Base-by-base conservation (phyloP, 1,140 invertebrate genomes). In the Meloidogyne exigua region DNA sequence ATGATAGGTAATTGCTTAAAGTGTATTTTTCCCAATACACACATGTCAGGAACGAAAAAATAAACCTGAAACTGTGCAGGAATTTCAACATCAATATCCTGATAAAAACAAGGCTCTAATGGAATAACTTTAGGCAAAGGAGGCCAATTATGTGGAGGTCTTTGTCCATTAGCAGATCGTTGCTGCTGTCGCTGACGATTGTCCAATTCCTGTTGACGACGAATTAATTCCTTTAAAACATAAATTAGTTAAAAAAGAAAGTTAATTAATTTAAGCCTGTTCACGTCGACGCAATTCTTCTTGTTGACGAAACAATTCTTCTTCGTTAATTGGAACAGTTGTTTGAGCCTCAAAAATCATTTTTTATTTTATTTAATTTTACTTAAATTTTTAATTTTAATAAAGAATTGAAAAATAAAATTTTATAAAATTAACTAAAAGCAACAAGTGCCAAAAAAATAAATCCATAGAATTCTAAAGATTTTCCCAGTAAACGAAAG, bases 11-110 rank as follows among this genome's bases (percentile, higher is more conserved):
- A n/a, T n/a, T n/a, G n/a, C n/a, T n/a, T n/a, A n/a, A n/a, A n/a
- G n/a, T n/a, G n/a, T n/a, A n/a, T n/a, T n/a, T n/a, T n/a, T n/a
- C n/a, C n/a, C n/a, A n/a, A n/a, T n/a, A n/a, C n/a, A n/a, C n/a
- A n/a, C n/a, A n/a, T n/a, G n/a, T n/a, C n/a, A n/a, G n/a, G n/a
- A n/a, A n/a, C n/a, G n/a, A n/a, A 66, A 66, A 66, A 13, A 68
- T 42, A 32, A 0, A 73, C 72, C 44, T 73, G 72, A 89, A 99
- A 99, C 88, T 98, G 94, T 68, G 94, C 89, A 23, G 95, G 95
- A 89, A 99, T 99, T 88, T 99, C 97, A n/a, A 98, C 93, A 89
- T 95, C 94, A 80, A 99, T 98, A 88, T 99, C 96, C 90, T 84
- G 80, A 89, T 98, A 98, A 89, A 99, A 99, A 88, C 96, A 99